Percentiles rank a stretch among this genome's conserved stretches.
These are phyloP conservation scores for Aphodius granarius DNA, from an alignment of 2,888 invertebrate genomes.

Conservation along the genomic window DNA sequence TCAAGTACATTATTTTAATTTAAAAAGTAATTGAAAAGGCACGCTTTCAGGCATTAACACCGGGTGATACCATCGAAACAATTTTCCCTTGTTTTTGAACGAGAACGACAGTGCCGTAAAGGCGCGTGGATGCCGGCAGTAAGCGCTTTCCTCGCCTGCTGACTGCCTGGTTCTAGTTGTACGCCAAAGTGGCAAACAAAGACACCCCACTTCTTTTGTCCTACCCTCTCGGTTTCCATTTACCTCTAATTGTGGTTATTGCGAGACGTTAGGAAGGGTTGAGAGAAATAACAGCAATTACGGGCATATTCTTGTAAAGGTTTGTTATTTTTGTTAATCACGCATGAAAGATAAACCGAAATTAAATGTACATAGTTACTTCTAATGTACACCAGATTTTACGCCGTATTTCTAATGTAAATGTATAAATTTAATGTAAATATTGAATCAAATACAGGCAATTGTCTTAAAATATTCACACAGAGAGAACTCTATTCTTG, in stretches of 20 bases:
- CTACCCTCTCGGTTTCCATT: conserved; percentile 18
- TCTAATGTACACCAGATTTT: neutral
- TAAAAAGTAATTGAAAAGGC: neutral
- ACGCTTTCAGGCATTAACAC: neutral
- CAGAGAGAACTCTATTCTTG: too few relatives aligned
- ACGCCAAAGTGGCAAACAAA: conserved; percentile 21
- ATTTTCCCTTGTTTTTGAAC: conserved; percentile 17
- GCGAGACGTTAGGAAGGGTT: conserved; percentile 22
- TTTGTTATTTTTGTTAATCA: neutral
- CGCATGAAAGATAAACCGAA: neutral
- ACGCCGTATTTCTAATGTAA: too few relatives aligned
- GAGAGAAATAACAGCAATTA: conserved; percentile 22
- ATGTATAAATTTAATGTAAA: too few relatives aligned
- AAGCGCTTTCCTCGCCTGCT: conserved; percentile 11
- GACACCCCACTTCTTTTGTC: conserved; percentile 11
- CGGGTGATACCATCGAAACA: conserved; percentile 10
- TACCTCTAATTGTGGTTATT: conserved; percentile 26
- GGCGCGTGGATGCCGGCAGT: neutral
- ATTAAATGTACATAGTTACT: neutral
- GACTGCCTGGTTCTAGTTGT: neutral
- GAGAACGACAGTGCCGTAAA: neutral
- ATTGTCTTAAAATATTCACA: too few relatives aligned
- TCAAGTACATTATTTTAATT: neutral
- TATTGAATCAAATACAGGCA: too few relatives aligned
- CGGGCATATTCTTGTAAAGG: neutral